Percentiles rank a stretch among this genome's conserved stretches.
These are phyloP conservation scores for Salvelinus sp. DNA, from an alignment of 2,113 vertebrate genomes.

Conservation along the genomic window DNA sequence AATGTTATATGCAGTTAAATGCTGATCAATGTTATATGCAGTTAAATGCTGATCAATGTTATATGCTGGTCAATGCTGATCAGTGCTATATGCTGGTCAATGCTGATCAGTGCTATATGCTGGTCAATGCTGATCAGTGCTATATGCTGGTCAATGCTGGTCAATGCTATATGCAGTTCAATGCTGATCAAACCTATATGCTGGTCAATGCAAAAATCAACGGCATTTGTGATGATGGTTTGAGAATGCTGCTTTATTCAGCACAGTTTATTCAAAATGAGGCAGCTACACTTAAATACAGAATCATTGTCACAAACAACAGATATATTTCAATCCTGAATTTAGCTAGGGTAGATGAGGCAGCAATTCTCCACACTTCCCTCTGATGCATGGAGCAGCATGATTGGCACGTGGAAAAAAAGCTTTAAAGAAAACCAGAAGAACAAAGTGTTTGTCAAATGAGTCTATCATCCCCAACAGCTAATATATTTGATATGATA, in stretches of 20 bases:
- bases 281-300: neutral
- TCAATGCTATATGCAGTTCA: no score
- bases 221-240: constrained; percentile 44
- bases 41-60: no score
- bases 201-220: constrained; percentile 37
- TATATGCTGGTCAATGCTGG: no score
- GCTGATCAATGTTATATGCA: no score
- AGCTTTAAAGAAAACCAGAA: constrained; percentile 46
- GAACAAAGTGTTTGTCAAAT: constrained; percentile 46
- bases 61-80: no score
- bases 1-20: no score
- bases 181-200: no score
- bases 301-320: constrained; percentile 27
- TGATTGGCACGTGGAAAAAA: constrained; percentile 57
- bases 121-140: neutral
- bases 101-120: no score
- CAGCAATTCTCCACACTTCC: constrained; percentile 35
- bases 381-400: constrained; percentile 30
- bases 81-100: no score
- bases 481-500: constrained; percentile 63
- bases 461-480: constrained; percentile 53
- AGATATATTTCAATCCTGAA: constrained; percentile 24
- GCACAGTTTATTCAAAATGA: constrained; percentile 26
- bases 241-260: constrained; percentile 44
- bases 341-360: constrained; percentile 42